A percentile compares a stretch with the other conserved stretches of the same genome.
Conservation (phyloP, 1,140 invertebrate species). For the Hetaerina americana region DNA sequence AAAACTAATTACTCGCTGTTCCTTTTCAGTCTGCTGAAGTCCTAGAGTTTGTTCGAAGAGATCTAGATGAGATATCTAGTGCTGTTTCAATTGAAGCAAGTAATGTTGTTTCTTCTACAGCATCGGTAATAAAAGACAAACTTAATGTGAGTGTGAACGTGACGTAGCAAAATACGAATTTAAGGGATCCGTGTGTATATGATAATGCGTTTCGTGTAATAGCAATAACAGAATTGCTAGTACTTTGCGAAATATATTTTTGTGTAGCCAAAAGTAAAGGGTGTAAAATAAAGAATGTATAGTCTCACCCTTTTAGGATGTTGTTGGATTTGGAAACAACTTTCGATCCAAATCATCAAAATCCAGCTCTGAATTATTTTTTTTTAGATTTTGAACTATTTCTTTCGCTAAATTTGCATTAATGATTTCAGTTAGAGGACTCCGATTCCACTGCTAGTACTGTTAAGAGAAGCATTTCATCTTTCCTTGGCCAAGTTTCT, state of each 20-base stretch:
- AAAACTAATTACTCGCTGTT: conserved; percentile 4
- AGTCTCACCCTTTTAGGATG: not conserved
- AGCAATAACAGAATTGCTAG: too few relatives aligned
- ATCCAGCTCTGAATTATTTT: too few relatives aligned
- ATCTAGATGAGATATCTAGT: conserved; percentile 55
- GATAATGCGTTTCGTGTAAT: too few relatives aligned
- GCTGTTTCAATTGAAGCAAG: conserved; percentile 54
- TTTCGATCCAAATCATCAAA: too few relatives aligned
- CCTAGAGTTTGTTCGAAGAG: conserved; percentile 59
- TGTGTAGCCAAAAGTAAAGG: too few relatives aligned
- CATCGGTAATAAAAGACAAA: conserved; percentile 49
- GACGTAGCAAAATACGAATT: too few relatives aligned
- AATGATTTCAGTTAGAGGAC: conserved; percentile 44
- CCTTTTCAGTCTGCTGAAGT: conserved; percentile 49
- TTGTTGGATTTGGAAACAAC: too few relatives aligned
- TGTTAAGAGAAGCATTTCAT: conserved; percentile 53
- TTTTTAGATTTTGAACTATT: not conserved
- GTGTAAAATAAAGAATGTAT: not conserved
- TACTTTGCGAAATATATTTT: too few relatives aligned
- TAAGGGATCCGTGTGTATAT: too few relatives aligned
- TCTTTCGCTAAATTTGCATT: conserved; percentile 14
- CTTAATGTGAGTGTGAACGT: conserved; percentile 49
- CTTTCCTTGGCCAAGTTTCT: conserved; percentile 44
- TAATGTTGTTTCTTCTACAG: conserved; percentile 44
- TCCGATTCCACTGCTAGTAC: conserved; percentile 49